Evolutionary conservation across 2,888 invertebrate species (phyloP), one percentile per base, ranked within the genome.

Genomic region (Ichneumoninae sp.): DNA sequence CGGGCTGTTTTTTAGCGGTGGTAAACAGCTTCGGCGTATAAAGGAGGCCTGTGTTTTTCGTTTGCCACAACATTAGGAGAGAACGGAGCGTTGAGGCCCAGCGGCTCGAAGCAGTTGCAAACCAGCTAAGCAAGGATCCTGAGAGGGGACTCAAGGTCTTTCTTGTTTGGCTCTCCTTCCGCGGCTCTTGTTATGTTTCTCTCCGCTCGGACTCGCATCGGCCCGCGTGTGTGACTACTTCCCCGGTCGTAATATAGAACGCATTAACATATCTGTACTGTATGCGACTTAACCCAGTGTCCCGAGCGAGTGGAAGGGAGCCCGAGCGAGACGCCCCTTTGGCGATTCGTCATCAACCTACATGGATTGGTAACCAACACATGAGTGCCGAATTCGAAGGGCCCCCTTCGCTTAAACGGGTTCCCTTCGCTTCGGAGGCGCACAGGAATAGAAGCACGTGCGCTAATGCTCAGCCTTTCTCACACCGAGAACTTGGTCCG

Each of bases 71-170:
- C 69, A 77, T 70, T 74, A 78, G 81, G 75, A 22, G 30, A 73
- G 50, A 74, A 75, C 75, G n/a, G 81, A 69, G 22, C 26, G 36
- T 22, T 52, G 54, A 75, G 74, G 81, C 69, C 81, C 81, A 68
- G 40, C 68, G 69, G 47, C 63, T 26, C 81, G 76, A 73, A 63
- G 68, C 73, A 71, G 68, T 73, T 63, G 66, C 76, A 80, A 69
- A 44, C 52, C 73, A 63, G 73, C 50, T 10, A 36, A 57, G 30
- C 16, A 47, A 54, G 74, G 70, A 78, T 85, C 71, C 78, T 70
- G 81, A 16, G 50, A 74, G 69, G 78, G 80, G 85, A 70, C 74
- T 86, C 87, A 87, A 88, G 87, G 87, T 87, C 86, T 86, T 86
- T 86, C 83, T 86, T 82, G 82, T 86, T 87, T 81, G 83, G 83